phyloP scores from a whole-genome alignment of 1,140 invertebrate species.

The Penaeus chinensis region DNA sequence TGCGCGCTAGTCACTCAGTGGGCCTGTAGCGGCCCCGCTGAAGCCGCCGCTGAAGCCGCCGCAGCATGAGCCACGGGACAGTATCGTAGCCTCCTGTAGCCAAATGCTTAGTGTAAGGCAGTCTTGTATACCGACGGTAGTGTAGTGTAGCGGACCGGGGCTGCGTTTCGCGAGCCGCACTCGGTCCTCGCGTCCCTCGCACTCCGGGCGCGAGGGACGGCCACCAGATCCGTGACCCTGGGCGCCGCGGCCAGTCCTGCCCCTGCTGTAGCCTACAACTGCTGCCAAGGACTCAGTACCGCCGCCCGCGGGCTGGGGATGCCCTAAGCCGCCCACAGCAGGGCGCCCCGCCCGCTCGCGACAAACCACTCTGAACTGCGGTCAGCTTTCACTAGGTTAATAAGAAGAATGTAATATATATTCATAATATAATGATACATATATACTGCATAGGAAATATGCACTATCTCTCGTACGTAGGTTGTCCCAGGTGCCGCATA shows the following conservation, averaged over 20 bases:
- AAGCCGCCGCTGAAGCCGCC: slow-evolving; percentile 35
- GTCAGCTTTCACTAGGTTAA: slow-evolving; percentile 62
- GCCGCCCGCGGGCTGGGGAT: slow-evolving; percentile 46
- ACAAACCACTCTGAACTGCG: slow-evolving; percentile 56
- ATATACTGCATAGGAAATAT: slow-evolving; percentile 63
- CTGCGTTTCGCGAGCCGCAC: slow-evolving; percentile 5
- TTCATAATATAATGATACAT: slow-evolving; percentile 62
- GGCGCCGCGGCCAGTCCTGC: background rate
- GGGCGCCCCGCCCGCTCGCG: slow-evolving; percentile 37
- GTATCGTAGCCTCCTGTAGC: slow-evolving; percentile 51
- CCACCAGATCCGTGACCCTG: background rate
- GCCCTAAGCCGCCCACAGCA: slow-evolving; percentile 40
- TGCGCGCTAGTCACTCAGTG: slow-evolving; percentile 52
- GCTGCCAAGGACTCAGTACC: slow-evolving; percentile 48
- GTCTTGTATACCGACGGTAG: slow-evolving; percentile 55
- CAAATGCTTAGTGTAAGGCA: slow-evolving; percentile 59
- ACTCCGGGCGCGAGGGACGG: no score
- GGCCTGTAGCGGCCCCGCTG: slow-evolving; percentile 39
- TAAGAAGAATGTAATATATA: slow-evolving; percentile 62
- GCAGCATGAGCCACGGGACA: slow-evolving; percentile 42
- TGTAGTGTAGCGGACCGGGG: slow-evolving; percentile 35
- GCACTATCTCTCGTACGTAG: slow-evolving; percentile 63
- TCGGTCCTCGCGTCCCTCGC: background rate
- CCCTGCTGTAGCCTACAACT: slow-evolving; percentile 46
- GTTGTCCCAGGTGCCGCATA: slow-evolving; percentile 53